Conservation (phyloP, 1,140 invertebrate genomes). For the Drosophila guanche region DNA sequence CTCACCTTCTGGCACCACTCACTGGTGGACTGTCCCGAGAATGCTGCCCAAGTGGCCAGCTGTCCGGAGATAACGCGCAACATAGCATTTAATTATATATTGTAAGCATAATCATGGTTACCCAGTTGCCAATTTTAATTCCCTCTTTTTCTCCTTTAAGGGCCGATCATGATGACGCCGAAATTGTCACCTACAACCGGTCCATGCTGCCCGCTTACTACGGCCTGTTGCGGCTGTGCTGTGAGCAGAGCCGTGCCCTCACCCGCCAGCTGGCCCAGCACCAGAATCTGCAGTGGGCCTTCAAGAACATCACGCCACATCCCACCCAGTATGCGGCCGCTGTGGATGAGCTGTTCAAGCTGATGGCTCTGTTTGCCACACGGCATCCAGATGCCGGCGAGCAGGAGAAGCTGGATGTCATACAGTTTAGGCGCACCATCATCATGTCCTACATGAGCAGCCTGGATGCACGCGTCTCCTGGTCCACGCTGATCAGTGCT, state of each 20-base stretch:
- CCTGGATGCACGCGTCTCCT: conserved; percentile 82
- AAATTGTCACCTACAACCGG: conserved; percentile 96
- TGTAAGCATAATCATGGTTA: conserved; percentile 87
- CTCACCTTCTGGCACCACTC: conserved; percentile 97
- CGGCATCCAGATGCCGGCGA: conserved; percentile 90
- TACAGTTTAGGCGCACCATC: conserved; percentile 91
- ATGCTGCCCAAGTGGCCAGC: conserved; percentile 92
- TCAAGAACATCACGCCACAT: conserved; percentile 97
- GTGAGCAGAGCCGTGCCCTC: conserved; percentile 92
- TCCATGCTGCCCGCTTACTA: conserved; percentile 98
- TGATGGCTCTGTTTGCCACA: conserved; percentile 93
- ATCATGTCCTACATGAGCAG: conserved; percentile 91
- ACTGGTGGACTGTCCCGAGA: conserved; percentile 95
- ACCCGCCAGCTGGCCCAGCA: conserved; percentile 93
- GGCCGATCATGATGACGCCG: conserved; percentile 97
- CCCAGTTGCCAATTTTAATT: not conserved
- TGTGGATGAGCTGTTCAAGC: conserved; percentile 94
- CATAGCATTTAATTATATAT: conserved; percentile 98
- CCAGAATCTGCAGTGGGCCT: conserved; percentile 98
- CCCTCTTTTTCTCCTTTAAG: conserved; percentile 83
- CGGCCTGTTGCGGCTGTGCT: conserved; percentile 94
- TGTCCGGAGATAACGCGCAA: conserved; percentile 90
- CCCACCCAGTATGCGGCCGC: conserved; percentile 95
- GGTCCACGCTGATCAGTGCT: conserved; percentile 94
- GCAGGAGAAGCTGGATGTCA: conserved; percentile 91